Conservation (phyloP, 2,113 vertebrate species). For the Ploceus nigricollis region DNA sequence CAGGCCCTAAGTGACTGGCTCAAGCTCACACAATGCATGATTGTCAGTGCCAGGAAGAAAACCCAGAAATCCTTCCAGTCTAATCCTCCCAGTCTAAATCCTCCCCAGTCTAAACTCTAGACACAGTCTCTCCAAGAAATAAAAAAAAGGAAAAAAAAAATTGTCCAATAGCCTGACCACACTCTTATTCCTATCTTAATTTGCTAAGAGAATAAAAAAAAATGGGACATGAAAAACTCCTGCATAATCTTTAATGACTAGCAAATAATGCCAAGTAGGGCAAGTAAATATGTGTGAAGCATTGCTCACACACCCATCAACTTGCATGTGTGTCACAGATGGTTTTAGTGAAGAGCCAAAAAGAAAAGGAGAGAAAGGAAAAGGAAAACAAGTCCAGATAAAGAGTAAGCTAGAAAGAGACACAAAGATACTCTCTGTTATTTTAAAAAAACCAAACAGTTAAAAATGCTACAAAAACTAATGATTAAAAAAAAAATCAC, state of each 20-base stretch:
- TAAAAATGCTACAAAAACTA: neutral
- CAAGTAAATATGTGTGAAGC: slow-evolving; percentile 11
- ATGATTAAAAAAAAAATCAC: neutral
- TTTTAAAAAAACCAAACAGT: neutral
- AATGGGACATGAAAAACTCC: neutral
- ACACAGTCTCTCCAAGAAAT: neutral
- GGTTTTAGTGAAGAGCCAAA: slow-evolving; percentile 11
- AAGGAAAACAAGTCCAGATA: slow-evolving; percentile 31
- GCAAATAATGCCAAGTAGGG: slow-evolving; percentile 49
- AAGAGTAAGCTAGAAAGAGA: neutral
- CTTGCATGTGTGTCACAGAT: neutral
- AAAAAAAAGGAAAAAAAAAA: neutral
- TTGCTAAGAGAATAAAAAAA: neutral
- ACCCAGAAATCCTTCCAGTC: slow-evolving; percentile 32
- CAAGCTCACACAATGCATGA: slow-evolving; percentile 40
- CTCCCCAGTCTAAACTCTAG: neutral
- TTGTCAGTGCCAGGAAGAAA: slow-evolving; percentile 45
- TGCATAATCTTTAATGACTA: slow-evolving; percentile 24
- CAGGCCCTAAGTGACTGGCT: slow-evolving; percentile 36
- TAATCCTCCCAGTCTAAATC: slow-evolving; percentile 44
- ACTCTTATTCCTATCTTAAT: neutral
- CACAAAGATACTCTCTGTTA: neutral
- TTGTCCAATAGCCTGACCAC: neutral
- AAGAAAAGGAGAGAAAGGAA: neutral
- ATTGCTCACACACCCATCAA: slow-evolving; percentile 1